A percentile compares a stretch with the other conserved stretches of the same genome.
Evolutionary conservation across 2,797 vertebrate species (phyloP).

Genomic region (Sebastes miniatus): DNA sequence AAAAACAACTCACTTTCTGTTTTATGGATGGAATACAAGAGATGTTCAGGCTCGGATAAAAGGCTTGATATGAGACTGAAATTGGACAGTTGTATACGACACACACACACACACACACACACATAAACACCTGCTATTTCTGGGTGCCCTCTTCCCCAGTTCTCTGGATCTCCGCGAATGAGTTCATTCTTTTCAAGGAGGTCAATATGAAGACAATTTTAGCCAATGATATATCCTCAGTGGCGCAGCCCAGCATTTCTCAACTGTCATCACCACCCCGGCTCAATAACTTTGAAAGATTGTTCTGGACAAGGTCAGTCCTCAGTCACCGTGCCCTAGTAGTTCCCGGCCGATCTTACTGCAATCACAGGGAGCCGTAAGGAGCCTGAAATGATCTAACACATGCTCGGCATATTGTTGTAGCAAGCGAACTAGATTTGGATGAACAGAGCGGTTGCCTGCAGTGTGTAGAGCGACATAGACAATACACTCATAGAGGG

Average conservation of each 20-base stretch:
- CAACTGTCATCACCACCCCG: slow-evolving; percentile 78
- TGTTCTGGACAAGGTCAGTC: slow-evolving; percentile 79
- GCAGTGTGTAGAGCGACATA: background rate
- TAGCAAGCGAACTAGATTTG: slow-evolving; percentile 8
- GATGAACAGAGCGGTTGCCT: slow-evolving; percentile 17
- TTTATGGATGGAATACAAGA: background rate
- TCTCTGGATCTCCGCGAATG: slow-evolving; percentile 46
- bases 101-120: background rate
- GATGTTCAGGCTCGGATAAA: background rate
- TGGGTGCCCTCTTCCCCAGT: slow-evolving; percentile 9
- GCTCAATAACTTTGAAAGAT: slow-evolving; percentile 85
- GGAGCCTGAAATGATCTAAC: slow-evolving; percentile 48
- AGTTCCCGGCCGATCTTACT: slow-evolving; percentile 52
- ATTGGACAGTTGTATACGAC: background rate
- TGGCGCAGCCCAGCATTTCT: slow-evolving; percentile 71
- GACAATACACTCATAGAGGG: background rate
- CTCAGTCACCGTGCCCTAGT: slow-evolving; percentile 72
- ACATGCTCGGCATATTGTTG: slow-evolving; percentile 12
- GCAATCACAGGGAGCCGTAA: slow-evolving; percentile 44
- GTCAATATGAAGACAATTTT: slow-evolving; percentile 79
- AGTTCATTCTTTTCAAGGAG: slow-evolving; percentile 74
- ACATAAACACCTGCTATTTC: slow-evolving; percentile 3
- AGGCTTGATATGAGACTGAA: background rate
- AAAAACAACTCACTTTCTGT: background rate
- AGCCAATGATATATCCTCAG: slow-evolving; percentile 71